Evolutionary conservation across 1,140 invertebrate genomes (phyloP).

Genomic region (Delia radicum): DNA sequence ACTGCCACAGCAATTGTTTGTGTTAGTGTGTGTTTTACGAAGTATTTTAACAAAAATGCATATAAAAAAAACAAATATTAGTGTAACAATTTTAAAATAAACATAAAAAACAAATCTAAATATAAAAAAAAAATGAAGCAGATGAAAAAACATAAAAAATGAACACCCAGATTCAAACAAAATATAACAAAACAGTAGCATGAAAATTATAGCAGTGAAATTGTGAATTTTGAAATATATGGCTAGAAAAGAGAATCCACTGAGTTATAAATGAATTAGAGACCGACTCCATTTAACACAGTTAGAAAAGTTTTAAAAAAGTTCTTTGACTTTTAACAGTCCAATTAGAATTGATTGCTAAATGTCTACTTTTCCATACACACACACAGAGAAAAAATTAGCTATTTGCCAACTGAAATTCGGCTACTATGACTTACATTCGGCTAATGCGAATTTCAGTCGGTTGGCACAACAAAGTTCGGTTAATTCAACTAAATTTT

Average conservation of each 20-base stretch:
- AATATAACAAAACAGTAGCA: neutral
- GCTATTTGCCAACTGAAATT: no score
- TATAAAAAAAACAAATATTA: neutral
- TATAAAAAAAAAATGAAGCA: neutral
- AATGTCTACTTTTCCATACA: no score
- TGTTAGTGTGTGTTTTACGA: neutral
- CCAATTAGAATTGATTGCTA: no score
- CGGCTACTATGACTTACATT: no score
- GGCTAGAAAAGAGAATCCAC: no score
- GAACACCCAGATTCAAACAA: neutral
- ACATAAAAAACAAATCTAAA: neutral
- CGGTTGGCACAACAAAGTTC: no score
- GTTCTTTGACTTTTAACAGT: no score
- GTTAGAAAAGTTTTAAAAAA: neutral
- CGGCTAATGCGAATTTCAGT: no score
- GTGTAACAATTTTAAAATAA: neutral
- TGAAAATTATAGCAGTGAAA: no score
- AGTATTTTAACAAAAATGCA: neutral
- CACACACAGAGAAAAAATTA: no score
- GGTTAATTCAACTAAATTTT: no score
- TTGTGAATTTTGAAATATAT: no score
- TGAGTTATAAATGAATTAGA: neutral
- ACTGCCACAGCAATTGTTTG: neutral
- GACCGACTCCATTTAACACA: neutral
- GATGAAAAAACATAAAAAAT: neutral